A percentile compares a stretch with the other conserved stretches of the same genome.
These are phyloP conservation scores for Ictidomys tridecemlineatus DNA, from an alignment of 2,113 vertebrate species.

Conservation along the genomic window DNA sequence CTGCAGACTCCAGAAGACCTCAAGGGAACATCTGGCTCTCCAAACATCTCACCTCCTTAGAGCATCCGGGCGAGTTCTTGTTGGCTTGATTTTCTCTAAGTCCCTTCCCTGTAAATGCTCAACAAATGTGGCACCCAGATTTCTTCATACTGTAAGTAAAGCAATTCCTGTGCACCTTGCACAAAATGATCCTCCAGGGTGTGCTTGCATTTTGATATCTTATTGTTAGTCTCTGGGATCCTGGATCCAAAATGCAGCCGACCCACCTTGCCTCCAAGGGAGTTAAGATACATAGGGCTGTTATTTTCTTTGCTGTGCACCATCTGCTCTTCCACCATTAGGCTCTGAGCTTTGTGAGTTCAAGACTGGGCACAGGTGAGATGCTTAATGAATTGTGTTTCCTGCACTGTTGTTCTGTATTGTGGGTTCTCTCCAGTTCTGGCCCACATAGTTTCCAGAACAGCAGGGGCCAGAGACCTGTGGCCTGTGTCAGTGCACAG, in stretches of 20 bases:
- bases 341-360: background rate
- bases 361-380: background rate
- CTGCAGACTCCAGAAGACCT: background rate
- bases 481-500: background rate
- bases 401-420: background rate
- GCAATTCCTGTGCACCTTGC: background rate
- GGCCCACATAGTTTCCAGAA: background rate
- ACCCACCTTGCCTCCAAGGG: background rate
- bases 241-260: background rate
- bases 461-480: no score
- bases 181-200: background rate
- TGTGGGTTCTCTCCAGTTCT: background rate
- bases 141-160: background rate
- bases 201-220: background rate
- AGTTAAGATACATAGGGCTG: background rate
- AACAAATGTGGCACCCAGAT: background rate
- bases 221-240: background rate
- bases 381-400: background rate
- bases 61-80: background rate
- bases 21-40: background rate
- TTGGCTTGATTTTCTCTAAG: background rate
- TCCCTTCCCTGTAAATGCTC: background rate
- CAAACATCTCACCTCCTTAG: background rate
- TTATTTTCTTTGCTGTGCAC: background rate
- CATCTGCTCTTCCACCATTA: fast-evolving